Conservation (phyloP, 2,113 vertebrate genomes). For the Varanus salvator region DNA sequence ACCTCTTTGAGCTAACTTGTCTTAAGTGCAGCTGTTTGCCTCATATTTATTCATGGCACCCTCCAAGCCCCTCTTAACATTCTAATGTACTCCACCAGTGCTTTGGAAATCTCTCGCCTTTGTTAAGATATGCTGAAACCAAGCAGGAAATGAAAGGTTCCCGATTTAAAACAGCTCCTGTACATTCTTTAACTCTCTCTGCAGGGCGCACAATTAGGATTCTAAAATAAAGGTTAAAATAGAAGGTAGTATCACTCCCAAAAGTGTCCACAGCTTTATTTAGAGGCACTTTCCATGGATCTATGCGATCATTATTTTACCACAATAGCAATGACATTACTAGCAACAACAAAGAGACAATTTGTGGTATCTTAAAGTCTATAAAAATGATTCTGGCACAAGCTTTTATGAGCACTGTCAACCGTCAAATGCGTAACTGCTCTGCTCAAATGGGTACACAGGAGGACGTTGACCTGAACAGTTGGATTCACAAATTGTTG, state of each 20-base stretch:
- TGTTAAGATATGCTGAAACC: conserved; percentile 14
- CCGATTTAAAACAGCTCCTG: conserved; percentile 12
- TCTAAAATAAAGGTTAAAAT: not conserved
- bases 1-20: conserved; percentile 26
- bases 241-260: not conserved
- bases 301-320: not conserved
- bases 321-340: not conserved
- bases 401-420: too few relatives aligned
- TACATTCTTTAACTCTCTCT: not conserved
- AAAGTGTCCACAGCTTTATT: not conserved
- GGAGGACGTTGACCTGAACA: too few relatives aligned
- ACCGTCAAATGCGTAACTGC: too few relatives aligned
- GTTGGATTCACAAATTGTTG: too few relatives aligned
- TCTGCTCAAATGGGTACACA: too few relatives aligned
- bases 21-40: conserved; percentile 21
- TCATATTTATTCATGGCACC: conserved; percentile 18
- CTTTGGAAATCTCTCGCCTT: conserved; percentile 23
- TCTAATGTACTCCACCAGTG: conserved; percentile 35
- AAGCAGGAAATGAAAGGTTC: conserved; percentile 24
- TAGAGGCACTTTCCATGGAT: not conserved
- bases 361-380: too few relatives aligned
- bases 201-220: conserved; percentile 9
- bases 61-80: conserved; percentile 20
- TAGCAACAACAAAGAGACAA: too few relatives aligned
- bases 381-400: too few relatives aligned